A percentile compares a stretch with the other conserved stretches of the same genome.
Conservation (phyloP, 2,888 invertebrate species). For the Belgica antarctica region DNA sequence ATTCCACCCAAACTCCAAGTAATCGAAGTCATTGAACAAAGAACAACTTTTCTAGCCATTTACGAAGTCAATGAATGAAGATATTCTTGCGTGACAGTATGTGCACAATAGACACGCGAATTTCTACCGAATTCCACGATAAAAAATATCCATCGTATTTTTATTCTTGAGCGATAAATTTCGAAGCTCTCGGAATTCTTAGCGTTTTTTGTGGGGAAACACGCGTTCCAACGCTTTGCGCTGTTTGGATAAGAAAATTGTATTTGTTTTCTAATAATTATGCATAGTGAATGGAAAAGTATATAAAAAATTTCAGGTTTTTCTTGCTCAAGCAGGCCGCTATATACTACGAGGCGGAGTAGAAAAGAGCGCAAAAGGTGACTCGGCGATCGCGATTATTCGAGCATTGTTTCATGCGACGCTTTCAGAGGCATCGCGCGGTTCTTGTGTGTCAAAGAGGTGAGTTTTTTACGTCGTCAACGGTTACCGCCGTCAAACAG, state of each 20-base stretch:
- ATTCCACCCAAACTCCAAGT: no score
- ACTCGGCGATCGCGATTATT: background rate
- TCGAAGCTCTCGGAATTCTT: background rate
- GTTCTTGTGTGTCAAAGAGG: background rate
- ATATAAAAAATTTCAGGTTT: conserved; percentile 17
- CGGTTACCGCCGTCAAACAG: background rate
- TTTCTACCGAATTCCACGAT: no score
- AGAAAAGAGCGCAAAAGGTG: background rate
- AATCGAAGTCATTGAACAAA: no score
- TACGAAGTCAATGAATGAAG: no score
- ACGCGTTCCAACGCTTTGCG: background rate
- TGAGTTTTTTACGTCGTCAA: conserved; percentile 13
- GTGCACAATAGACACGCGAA: no score
- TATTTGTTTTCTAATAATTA: conserved; percentile 41
- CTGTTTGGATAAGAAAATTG: conserved; percentile 39
- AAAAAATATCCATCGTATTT: no score
- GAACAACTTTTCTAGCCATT: no score
- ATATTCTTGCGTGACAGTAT: no score
- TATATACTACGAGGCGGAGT: background rate
- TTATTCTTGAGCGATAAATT: no score
- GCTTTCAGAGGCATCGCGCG: background rate
- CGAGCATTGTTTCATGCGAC: conserved; percentile 21
- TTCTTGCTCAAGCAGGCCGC: conserved; percentile 1
- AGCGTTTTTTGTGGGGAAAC: background rate
- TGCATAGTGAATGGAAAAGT: conserved; percentile 31